These are phyloP conservation scores for Elgaria multicarinata DNA, from an alignment of 2,113 vertebrate genomes.

Conservation along the genomic window DNA sequence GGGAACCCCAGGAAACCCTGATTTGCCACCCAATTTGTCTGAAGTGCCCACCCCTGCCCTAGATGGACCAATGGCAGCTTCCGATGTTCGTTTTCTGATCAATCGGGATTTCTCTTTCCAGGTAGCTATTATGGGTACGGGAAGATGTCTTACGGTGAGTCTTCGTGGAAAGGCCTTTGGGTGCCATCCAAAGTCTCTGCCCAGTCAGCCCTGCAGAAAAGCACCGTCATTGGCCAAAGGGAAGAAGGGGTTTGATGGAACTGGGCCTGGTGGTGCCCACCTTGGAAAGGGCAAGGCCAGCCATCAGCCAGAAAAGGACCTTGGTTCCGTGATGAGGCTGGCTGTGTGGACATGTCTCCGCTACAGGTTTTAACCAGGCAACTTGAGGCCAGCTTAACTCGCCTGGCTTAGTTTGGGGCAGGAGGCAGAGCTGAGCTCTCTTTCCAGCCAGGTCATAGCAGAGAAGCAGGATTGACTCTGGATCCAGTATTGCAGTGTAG, in stretches of 20 bases:
- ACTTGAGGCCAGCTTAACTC: not conserved
- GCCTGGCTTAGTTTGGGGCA: not conserved
- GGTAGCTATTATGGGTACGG: conserved; percentile 15
- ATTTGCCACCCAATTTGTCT: no score
- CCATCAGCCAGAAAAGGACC: no score
- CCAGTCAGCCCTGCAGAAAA: not conserved
- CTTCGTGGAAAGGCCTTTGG: not conserved
- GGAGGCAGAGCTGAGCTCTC: not conserved
- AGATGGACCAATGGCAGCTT: not conserved
- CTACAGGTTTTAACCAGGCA: not conserved
- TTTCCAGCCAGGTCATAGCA: not conserved
- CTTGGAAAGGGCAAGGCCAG: not conserved
- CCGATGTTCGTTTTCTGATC: not conserved
- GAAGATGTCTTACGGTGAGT: not conserved
- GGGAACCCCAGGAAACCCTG: no score
- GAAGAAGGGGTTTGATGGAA: not conserved
- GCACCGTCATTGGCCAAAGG: not conserved
- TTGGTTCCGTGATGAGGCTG: not conserved
- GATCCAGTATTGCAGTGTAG: not conserved
- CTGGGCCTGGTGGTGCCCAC: no score
- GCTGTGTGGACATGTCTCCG: not conserved
- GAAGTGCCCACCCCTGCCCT: no score
- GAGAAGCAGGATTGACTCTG: not conserved
- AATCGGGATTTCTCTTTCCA: not conserved
- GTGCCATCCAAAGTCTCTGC: not conserved